A percentile compares a stretch with the other conserved stretches of the same genome.
These are phyloP conservation scores for Plagodis dolabraria DNA, from an alignment of 2,888 invertebrate genomes.

Conservation along the genomic window DNA sequence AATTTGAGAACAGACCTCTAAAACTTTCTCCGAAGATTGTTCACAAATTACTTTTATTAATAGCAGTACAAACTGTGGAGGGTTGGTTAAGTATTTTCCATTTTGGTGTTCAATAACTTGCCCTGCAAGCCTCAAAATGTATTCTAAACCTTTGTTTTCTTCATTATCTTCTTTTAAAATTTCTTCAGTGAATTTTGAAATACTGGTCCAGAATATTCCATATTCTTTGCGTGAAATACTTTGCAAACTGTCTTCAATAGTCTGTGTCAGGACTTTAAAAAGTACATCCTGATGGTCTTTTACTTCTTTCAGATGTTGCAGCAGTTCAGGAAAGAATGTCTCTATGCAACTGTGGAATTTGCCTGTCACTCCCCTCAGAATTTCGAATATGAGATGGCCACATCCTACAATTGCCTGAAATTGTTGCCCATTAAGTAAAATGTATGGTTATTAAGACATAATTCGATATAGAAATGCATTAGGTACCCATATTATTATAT, in stretches of 20 bases:
- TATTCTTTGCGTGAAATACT: slow-evolving; percentile 87
- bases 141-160: slow-evolving; percentile 63
- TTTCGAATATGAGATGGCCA: slow-evolving; percentile 95
- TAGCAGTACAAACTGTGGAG: slow-evolving; percentile 84
- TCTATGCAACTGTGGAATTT: slow-evolving; percentile 94
- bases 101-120: slow-evolving; percentile 86
- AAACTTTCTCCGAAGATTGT: slow-evolving; percentile 73
- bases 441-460: too few relatives aligned
- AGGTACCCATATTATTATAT: too few relatives aligned
- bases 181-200: slow-evolving; percentile 65
- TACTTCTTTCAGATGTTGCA: slow-evolving; percentile 85
- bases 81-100: slow-evolving; percentile 87
- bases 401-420: slow-evolving; percentile 90
- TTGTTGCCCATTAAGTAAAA: neutral
- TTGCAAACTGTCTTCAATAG: slow-evolving; percentile 86
- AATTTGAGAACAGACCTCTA: slow-evolving; percentile 82
- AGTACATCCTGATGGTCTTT: slow-evolving; percentile 81
- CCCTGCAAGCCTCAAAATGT: slow-evolving; percentile 84
- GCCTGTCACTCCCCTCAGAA: slow-evolving; percentile 91
- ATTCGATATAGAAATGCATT: too few relatives aligned
- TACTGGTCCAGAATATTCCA: slow-evolving; percentile 87
- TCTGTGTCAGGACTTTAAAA: slow-evolving; percentile 87
- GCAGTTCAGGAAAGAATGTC: slow-evolving; percentile 87
- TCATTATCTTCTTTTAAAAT: slow-evolving; percentile 66
- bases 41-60: slow-evolving; percentile 80